Percentiles rank a stretch among this genome's conserved stretches.
Evolutionary conservation across 2,888 invertebrate genomes (phyloP).

Genomic region (Apodemia duryi): DNA sequence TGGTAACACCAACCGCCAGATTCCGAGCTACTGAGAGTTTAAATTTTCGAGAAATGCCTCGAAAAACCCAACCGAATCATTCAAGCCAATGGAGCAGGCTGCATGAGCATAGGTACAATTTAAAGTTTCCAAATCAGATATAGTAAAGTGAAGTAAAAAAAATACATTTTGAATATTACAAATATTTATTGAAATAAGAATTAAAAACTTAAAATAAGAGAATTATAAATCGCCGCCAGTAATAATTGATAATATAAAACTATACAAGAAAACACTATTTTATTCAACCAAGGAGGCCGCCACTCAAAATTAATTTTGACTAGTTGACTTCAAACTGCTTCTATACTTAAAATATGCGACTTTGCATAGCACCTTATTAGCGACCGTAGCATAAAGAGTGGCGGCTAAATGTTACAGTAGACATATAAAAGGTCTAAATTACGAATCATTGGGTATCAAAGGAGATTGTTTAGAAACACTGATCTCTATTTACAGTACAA

Average conservation of each 20-base stretch:
- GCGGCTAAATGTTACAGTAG: not conserved
- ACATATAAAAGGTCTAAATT: slow-evolving; percentile 65
- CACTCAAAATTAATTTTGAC: slow-evolving; percentile 68
- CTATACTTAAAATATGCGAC: slow-evolving; percentile 23
- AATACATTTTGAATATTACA: slow-evolving; percentile 64
- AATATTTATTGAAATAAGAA: slow-evolving; percentile 74
- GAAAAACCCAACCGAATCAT: no score
- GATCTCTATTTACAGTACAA: slow-evolving; percentile 71
- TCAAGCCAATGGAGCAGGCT: no score
- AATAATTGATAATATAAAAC: slow-evolving; percentile 49
- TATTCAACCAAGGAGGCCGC: slow-evolving; percentile 43
- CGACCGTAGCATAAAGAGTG: slow-evolving; percentile 29
- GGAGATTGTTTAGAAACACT: slow-evolving; percentile 65
- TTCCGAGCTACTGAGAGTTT: no score
- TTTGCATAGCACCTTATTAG: slow-evolving; percentile 54
- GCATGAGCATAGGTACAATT: no score
- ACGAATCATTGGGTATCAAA: slow-evolving; percentile 55
- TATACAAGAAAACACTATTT: slow-evolving; percentile 39
- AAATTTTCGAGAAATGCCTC: no score
- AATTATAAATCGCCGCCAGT: slow-evolving; percentile 60
- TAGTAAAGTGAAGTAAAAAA: slow-evolving; percentile 30
- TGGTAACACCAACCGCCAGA: no score
- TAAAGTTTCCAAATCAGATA: no score
- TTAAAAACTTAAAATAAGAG: slow-evolving; percentile 59
- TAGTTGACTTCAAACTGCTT: slow-evolving; percentile 44